phyloP scores from a whole-genome alignment of 92 coral and sea anemone genomes.

The Porites divaricata region DNA sequence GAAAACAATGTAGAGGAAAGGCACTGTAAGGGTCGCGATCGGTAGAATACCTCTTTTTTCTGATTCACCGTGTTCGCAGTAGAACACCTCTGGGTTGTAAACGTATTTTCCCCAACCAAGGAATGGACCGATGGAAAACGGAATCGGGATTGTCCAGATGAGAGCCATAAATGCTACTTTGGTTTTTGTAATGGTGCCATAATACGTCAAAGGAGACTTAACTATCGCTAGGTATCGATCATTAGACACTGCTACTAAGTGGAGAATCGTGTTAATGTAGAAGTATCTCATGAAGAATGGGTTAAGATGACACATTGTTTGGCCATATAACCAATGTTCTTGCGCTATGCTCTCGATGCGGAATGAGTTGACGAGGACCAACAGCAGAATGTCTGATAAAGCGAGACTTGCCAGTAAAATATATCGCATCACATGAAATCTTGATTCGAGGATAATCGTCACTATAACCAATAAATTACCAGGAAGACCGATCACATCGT shows the following conservation, averaged over 20 bases:
- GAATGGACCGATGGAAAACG: not conserved
- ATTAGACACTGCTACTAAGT: conserved; percentile 2
- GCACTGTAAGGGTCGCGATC: not conserved
- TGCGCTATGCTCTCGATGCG: conserved; percentile 2
- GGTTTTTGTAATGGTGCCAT: not conserved
- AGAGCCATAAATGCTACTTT: not conserved
- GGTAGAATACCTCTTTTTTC: not conserved
- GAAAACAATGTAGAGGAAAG: not conserved
- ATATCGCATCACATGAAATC: conserved; percentile 2
- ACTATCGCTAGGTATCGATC: not conserved
- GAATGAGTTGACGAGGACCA: conserved; percentile 18
- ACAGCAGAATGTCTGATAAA: not conserved
- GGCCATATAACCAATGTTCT: conserved; percentile 6
- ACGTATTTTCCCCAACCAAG: conserved; percentile 2
- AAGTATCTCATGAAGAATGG: not conserved
- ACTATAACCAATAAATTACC: conserved; percentile 7
- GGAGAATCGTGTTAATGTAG: conserved; percentile 10
- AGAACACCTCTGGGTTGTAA: conserved; percentile 9
- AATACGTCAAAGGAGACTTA: conserved; percentile 1
- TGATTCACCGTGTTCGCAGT: not conserved
- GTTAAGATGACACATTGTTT: not conserved
- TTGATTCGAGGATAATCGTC: not conserved
- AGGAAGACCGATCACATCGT: not conserved
- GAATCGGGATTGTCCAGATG: conserved; percentile 4
- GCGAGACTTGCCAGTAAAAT: conserved; percentile 18